phyloP scores from a whole-genome alignment of 2,113 vertebrate genomes.

The Fulmarus glacialis region DNA sequence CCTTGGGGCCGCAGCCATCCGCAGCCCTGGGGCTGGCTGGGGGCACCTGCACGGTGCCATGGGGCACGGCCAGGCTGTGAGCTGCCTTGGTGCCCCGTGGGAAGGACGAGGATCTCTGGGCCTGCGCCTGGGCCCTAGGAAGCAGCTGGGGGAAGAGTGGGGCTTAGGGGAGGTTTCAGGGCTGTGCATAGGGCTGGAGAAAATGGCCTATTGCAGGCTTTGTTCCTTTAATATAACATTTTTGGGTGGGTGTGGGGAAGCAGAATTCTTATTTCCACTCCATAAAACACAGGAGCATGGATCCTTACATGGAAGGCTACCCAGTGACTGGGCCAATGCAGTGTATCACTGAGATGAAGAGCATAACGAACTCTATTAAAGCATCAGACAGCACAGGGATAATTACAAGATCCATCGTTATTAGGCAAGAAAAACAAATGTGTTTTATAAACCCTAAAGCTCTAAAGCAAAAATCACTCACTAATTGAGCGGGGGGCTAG shows the following conservation, averaged over 20 bases:
- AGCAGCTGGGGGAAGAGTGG: background rate
- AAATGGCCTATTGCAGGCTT: background rate
- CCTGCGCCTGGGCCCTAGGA: background rate
- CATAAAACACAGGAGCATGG: background rate
- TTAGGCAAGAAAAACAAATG: constrained; percentile 35
- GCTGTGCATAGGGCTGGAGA: background rate
- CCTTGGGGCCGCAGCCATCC: background rate
- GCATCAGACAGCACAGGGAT: background rate
- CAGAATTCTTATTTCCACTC: background rate
- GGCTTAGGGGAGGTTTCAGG: background rate
- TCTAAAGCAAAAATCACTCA: constrained; percentile 20
- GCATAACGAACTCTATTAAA: background rate
- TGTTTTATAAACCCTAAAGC: constrained; percentile 13
- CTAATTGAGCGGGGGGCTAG: background rate
- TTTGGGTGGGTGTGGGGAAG: background rate
- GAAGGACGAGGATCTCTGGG: background rate
- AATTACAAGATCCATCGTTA: constrained; percentile 26
- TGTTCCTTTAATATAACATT: background rate
- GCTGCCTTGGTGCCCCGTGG: too few species aligned
- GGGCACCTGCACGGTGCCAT: accelerated
- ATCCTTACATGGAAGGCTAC: background rate
- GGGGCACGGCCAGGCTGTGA: accelerated
- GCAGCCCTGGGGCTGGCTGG: background rate
- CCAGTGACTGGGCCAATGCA: background rate
- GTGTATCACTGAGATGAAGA: background rate